Percentiles rank a stretch among this genome's conserved stretches.
These are phyloP conservation scores for Sphaerophoria rueppellii DNA, from an alignment of 2,888 invertebrate species.

Conservation along the genomic window DNA sequence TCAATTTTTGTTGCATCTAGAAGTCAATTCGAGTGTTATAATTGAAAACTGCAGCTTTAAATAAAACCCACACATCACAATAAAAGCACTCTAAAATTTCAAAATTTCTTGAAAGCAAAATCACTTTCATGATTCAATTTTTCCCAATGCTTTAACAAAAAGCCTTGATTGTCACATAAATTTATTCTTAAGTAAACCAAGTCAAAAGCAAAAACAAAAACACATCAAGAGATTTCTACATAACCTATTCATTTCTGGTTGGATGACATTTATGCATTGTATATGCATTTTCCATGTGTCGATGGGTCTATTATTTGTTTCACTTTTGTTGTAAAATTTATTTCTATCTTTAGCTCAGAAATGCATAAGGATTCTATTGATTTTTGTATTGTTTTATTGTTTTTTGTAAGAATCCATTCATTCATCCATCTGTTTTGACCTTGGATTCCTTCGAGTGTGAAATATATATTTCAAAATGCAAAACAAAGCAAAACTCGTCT, in stretches of 20 bases:
- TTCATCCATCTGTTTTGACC: conserved; percentile 65
- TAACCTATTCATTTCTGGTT: conserved; percentile 23
- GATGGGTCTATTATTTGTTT: conserved; percentile 51
- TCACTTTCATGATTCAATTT: neutral
- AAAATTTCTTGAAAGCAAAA: neutral
- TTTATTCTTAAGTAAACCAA: conserved; percentile 49
- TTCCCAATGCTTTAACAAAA: neutral
- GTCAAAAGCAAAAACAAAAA: neutral
- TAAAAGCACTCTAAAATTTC: too few species aligned
- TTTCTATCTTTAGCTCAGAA: conserved; percentile 55
- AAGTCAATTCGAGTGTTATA: too few species aligned
- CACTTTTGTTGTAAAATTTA: conserved; percentile 21
- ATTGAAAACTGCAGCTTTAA: too few species aligned
- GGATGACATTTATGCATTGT: conserved; percentile 23
- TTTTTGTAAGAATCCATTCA: conserved; percentile 60
- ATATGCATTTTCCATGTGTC: conserved; percentile 47
- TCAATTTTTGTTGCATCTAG: too few species aligned
- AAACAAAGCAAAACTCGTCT: conserved; percentile 32
- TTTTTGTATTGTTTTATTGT: conserved; percentile 50
- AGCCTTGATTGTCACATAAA: conserved; percentile 22
- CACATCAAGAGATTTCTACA: conserved; percentile 31
- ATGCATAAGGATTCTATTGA: conserved; percentile 58
- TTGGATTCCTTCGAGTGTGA: conserved; percentile 57
- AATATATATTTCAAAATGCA: conserved; percentile 32
- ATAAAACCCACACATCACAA: too few species aligned